These are phyloP conservation scores for Saccopteryx leptura DNA, from an alignment of 2,113 vertebrate species.

Conservation along the genomic window DNA sequence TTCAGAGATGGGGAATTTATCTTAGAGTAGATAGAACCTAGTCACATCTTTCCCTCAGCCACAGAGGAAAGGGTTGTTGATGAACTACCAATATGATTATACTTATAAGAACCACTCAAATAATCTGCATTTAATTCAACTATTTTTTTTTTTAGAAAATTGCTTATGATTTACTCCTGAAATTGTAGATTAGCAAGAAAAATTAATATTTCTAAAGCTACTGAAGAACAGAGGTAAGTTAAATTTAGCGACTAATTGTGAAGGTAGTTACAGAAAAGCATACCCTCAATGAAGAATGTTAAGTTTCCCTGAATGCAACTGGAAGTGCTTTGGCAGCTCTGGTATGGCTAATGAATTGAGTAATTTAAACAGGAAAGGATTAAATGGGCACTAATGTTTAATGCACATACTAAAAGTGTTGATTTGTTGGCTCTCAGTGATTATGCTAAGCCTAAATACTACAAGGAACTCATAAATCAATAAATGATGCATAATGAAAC, in stretches of 20 bases:
- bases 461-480: slow-evolving; percentile 47
- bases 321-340: slow-evolving; percentile 9
- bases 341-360: slow-evolving; percentile 70
- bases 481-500: slow-evolving; percentile 46
- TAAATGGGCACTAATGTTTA: slow-evolving; percentile 59
- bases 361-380: slow-evolving; percentile 67
- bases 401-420: slow-evolving; percentile 34
- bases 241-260: slow-evolving; percentile 54
- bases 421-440: slow-evolving; percentile 15
- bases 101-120: slow-evolving; percentile 76
- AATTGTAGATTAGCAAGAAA: slow-evolving; percentile 82
- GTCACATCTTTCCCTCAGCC: neutral
- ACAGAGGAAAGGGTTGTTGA: slow-evolving; percentile 4
- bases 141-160: slow-evolving; percentile 83
- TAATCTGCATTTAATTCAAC: slow-evolving; percentile 83
- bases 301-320: slow-evolving; percentile 18
- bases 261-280: neutral
- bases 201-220: slow-evolving; percentile 64
- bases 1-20: slow-evolving; percentile 55
- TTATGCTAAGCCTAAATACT: slow-evolving; percentile 35
- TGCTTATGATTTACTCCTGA: slow-evolving; percentile 77
- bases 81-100: slow-evolving; percentile 62
- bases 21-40: slow-evolving; percentile 57
- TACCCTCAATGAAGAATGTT: neutral
- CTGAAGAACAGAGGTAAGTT: slow-evolving; percentile 60